Evolutionary conservation across 1,140 invertebrate genomes (phyloP).

Genomic region (Zaprionus africanus): DNA sequence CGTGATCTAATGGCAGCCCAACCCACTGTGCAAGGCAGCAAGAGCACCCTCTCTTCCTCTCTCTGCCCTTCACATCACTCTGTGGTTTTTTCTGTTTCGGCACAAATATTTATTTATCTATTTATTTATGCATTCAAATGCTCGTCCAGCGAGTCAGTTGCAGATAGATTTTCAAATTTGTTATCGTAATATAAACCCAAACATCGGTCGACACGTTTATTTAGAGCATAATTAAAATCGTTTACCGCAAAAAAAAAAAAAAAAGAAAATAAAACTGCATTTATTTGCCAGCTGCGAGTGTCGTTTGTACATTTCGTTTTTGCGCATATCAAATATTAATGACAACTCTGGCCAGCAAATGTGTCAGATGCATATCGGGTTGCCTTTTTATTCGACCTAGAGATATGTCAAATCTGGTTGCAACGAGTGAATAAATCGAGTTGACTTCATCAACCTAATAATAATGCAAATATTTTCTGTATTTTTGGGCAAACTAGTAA

Average conservation of each 20-base stretch:
- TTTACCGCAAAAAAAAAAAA: constrained; percentile 30
- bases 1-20: constrained; percentile 64
- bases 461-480: not conserved
- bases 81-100: constrained; percentile 61
- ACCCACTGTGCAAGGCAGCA: not conserved
- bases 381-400: not conserved
- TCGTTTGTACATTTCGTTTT: not conserved
- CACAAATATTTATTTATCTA: constrained; percentile 70
- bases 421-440: not conserved
- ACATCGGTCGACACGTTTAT: constrained; percentile 58
- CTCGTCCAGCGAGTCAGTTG: constrained; percentile 39
- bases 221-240: constrained; percentile 67
- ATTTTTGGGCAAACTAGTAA: not conserved
- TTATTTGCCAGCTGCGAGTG: not conserved
- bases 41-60: not conserved
- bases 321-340: constrained; percentile 33
- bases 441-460: not conserved
- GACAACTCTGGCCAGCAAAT: not conserved
- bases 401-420: constrained; percentile 4
- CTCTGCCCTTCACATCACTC: not conserved
- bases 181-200: constrained; percentile 44
- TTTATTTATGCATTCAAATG: constrained; percentile 49
- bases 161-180: constrained; percentile 44
- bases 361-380: not conserved
- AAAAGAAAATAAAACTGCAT: not conserved